A percentile compares a stretch with the other conserved stretches of the same genome.
phyloP scores from a whole-genome alignment of 2,797 vertebrate genomes.

The Delichon dasypus region DNA sequence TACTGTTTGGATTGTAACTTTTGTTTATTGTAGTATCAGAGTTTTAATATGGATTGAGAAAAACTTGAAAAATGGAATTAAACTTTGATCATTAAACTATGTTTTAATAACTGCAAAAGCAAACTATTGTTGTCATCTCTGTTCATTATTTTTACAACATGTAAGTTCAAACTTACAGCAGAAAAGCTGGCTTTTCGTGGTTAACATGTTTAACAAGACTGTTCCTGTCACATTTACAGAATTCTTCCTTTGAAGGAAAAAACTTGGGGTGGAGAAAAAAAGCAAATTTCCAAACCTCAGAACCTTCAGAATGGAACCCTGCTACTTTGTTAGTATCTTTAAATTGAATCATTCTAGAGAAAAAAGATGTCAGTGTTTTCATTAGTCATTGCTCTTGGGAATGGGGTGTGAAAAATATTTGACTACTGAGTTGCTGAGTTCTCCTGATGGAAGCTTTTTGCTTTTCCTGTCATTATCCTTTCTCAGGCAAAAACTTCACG shows the following conservation, averaged over 20 bases:
- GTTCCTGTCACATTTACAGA: not conserved
- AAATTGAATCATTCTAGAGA: not conserved
- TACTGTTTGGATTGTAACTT: constrained; percentile 18
- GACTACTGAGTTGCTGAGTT: not conserved
- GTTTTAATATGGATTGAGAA: not conserved
- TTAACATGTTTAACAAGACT: not conserved
- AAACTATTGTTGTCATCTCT: not conserved
- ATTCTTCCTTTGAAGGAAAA: not conserved
- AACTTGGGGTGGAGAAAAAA: not conserved
- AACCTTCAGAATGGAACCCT: not conserved
- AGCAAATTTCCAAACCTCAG: not conserved
- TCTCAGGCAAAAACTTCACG: not conserved
- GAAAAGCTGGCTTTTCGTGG: not conserved
- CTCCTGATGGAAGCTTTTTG: not conserved
- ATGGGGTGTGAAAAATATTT: not conserved
- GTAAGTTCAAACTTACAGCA: not conserved
- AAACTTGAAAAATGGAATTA: not conserved
- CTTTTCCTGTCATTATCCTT: not conserved
- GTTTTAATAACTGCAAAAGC: not conserved
- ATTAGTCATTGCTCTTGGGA: not conserved
- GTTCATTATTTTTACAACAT: not conserved
- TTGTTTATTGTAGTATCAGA: not conserved
- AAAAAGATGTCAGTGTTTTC: not conserved
- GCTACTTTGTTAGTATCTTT: not conserved
- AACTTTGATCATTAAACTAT: constrained; percentile 12